A percentile compares a stretch with the other conserved stretches of the same genome.
Conservation (phyloP, 2,888 invertebrate species). For the Euclidia mi region DNA sequence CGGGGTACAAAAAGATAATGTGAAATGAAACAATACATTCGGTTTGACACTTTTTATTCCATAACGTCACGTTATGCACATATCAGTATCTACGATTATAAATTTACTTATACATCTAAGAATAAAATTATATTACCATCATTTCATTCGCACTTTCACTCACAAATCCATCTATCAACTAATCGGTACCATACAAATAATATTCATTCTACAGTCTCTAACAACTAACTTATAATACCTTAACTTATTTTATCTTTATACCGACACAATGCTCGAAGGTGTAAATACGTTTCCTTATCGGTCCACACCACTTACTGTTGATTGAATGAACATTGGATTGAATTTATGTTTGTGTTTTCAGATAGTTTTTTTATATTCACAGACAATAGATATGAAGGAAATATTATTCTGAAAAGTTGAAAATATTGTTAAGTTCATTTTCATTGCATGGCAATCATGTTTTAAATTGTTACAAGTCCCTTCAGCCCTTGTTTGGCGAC, state of each 20-base stretch:
- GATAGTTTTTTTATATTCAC: too few species aligned
- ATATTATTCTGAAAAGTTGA: too few species aligned
- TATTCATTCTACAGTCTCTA: conserved; percentile 28
- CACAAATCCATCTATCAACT: conserved; percentile 28
- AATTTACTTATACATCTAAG: conserved; percentile 37
- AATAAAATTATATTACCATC: conserved; percentile 39
- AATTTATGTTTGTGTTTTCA: too few species aligned
- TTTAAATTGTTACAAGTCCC: too few species aligned
- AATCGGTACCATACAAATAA: conserved; percentile 20
- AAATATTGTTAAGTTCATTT: too few species aligned
- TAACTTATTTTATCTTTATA: conserved; percentile 24
- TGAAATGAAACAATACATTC: conserved; percentile 51
- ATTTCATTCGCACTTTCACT: conserved; percentile 30
- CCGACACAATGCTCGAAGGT: background rate
- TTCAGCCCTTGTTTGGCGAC: too few species aligned
- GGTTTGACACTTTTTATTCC: conserved; percentile 60
- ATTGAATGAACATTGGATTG: too few species aligned
- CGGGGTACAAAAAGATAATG: conserved; percentile 34
- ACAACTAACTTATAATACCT: conserved; percentile 36
- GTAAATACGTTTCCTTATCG: background rate
- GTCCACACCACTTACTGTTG: background rate
- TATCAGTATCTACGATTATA: conserved; percentile 36
- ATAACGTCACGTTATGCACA: conserved; percentile 55
- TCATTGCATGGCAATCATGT: too few species aligned
- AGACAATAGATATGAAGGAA: too few species aligned